Base-by-base conservation (phyloP, 2,113 vertebrate species). In the Poeciliopsis prolifica region DNA sequence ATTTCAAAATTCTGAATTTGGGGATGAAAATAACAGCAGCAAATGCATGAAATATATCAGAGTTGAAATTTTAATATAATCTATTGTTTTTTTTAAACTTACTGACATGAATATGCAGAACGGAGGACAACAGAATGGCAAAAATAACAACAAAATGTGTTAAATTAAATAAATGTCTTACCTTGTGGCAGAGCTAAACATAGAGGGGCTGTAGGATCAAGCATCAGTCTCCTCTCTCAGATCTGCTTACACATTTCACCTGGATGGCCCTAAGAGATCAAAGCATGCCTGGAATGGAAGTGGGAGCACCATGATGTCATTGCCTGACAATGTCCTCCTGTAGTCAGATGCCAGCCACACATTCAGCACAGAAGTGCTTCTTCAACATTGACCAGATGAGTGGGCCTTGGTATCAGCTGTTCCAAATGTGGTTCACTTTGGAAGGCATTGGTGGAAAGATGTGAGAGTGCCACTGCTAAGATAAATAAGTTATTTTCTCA, bases 401-500 rank as follows among this genome's bases (percentile, higher is more conserved):
- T 30, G 69, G n/a, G 86, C 85, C 79, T 79, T 78, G 33, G 65
- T 92, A 90, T 91, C 88, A 86, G 86, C 79, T 51, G 79, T 86
- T 92, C 91, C 86, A 89, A 91, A 92, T 91, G 87, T 77, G 84
- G 82, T 86, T 80, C 78, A 78, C 79, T 88, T 86, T 92, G 80
- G 90, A 89, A 80, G 80, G 89, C 87, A 79, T 66, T 78, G 63
- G 80, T 89, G 86, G 84, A 88, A 86, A 89, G 84, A 91, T 79
- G 73, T 82, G 86, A 91, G 75, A 72, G 86, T 78, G 78, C 80
- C 65, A 68, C 68, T 51, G 77, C 78, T 83, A 22, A 87, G 91
- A 92, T 91, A 92, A 92, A 89, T 79, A 71, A 82, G 83, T 84
- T 79, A 82, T 90, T 91, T 90, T 86, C 82, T 88, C 82, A 77